Evolutionary conservation across 2,113 vertebrate species (phyloP).

Genomic region (Nymphicus hollandicus): DNA sequence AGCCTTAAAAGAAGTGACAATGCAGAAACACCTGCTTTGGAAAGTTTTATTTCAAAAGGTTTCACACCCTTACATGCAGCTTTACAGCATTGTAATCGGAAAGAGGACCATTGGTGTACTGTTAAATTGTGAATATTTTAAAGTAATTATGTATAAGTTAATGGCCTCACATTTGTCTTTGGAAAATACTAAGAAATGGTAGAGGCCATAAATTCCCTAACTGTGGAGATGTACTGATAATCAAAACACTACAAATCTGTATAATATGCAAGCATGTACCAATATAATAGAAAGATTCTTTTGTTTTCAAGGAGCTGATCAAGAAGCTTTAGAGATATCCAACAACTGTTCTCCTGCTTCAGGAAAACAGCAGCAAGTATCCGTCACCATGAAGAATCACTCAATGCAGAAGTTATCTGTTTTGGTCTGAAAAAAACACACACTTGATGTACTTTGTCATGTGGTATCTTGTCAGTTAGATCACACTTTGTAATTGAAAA

Average conservation of each 20-base stretch:
- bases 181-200: neutral
- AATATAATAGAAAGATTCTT: neutral
- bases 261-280: neutral
- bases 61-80: neutral
- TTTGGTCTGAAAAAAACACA: neutral
- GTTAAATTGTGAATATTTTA: neutral
- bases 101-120: neutral
- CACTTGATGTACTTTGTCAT: slow-evolving; percentile 30
- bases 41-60: neutral
- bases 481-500: slow-evolving; percentile 54
- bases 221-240: neutral
- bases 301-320: neutral
- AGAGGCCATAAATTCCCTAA: neutral
- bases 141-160: neutral
- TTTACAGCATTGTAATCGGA: neutral
- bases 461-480: slow-evolving; percentile 54
- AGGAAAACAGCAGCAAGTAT: slow-evolving; percentile 26
- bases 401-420: slow-evolving; percentile 26
- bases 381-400: slow-evolving; percentile 42
- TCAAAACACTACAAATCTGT: neutral
- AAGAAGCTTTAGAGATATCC: neutral
- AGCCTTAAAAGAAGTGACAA: neutral
- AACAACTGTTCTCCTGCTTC: neutral
- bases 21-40: neutral
- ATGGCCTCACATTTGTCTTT: neutral